Evolutionary conservation across 1,140 invertebrate genomes (phyloP).

Genomic region (Bilobella aurantiaca): DNA sequence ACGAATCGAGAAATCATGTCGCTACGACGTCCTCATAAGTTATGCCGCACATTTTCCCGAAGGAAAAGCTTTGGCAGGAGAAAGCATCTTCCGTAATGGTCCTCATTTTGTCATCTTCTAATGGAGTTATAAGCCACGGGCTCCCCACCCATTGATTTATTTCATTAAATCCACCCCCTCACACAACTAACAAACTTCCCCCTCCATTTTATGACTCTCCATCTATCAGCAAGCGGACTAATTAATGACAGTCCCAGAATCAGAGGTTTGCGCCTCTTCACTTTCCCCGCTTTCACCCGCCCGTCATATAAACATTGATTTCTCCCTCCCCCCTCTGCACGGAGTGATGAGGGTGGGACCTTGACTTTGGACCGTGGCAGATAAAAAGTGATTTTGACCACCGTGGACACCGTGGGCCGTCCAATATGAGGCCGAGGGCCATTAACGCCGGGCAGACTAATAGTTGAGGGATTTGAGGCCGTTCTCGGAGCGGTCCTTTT

Average conservation of each 20-base stretch:
- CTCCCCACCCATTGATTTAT: constrained; percentile 31
- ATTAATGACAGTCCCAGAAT: constrained; percentile 8
- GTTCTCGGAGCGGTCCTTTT: constrained; percentile 11
- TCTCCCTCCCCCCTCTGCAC: too few species aligned
- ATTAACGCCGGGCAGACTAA: constrained; percentile 34
- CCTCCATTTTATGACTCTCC: constrained; percentile 4
- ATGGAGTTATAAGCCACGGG: constrained; percentile 34
- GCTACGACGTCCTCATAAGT: not conserved
- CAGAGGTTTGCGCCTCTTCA: too few species aligned
- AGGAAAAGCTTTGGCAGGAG: not conserved
- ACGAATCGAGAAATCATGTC: not conserved
- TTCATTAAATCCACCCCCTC: constrained; percentile 17
- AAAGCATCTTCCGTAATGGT: not conserved
- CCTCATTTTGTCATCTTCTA: constrained; percentile 33
- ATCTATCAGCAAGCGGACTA: constrained; percentile 10
- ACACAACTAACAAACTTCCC: not conserved
- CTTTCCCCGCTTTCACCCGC: too few species aligned
- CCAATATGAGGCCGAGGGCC: not conserved
- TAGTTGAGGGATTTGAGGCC: constrained; percentile 33
- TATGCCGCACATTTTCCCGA: not conserved
- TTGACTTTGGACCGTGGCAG: too few species aligned
- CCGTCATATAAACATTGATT: too few species aligned
- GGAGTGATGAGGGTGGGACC: too few species aligned
- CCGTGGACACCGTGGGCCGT: too few species aligned
- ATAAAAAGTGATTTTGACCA: constrained; percentile 24